Conservation (phyloP, 2,888 invertebrate genomes). For the Minunthozetes semirufus region DNA sequence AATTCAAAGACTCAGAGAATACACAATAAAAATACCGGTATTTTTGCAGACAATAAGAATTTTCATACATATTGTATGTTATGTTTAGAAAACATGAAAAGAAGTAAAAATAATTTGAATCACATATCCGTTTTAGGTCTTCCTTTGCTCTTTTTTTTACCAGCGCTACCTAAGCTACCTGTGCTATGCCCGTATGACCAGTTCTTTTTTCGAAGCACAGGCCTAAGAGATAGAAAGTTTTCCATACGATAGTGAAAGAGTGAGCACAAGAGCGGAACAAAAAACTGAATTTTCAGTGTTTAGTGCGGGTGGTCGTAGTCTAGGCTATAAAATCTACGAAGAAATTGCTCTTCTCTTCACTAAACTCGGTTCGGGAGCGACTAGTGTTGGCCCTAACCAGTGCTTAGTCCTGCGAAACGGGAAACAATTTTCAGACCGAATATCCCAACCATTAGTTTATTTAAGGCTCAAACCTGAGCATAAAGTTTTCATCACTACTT, state of each 20-base stretch:
- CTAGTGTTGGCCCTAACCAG: too few species aligned
- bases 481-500: background rate
- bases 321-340: too few species aligned
- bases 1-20: too few species aligned
- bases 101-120: background rate
- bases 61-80: background rate
- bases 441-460: too few species aligned
- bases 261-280: conserved; percentile 1
- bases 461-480: too few species aligned
- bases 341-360: too few species aligned
- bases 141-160: background rate
- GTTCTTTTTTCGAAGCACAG: background rate
- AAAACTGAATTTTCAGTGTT: background rate
- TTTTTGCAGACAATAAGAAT: background rate
- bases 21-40: conserved; percentile 2
- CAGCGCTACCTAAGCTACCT: background rate
- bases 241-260: background rate
- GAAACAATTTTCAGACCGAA: too few species aligned
- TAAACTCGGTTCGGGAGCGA: too few species aligned
- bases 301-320: conserved; percentile 16
- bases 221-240: background rate
- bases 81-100: background rate
- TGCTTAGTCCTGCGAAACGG: too few species aligned
- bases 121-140: conserved; percentile 12
- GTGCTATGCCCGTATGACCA: background rate